These are phyloP conservation scores for Aix galericulata DNA, from an alignment of 2,113 vertebrate genomes.

Conservation along the genomic window DNA sequence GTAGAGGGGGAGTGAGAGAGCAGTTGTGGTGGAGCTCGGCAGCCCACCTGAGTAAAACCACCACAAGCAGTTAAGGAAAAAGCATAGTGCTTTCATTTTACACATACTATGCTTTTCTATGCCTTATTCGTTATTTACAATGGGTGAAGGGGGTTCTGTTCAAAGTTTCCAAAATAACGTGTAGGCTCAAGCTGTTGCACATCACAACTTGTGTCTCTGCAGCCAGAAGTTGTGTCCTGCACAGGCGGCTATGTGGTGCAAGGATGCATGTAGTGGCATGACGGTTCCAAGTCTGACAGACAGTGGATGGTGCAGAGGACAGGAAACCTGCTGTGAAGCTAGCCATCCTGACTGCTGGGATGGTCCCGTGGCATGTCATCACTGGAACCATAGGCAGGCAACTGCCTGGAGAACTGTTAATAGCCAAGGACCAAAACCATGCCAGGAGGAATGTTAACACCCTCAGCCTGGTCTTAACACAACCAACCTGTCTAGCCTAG, in stretches of 20 bases:
- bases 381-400: background rate
- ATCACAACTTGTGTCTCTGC: fast-evolving
- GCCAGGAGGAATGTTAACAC: background rate
- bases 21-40: too few relatives aligned
- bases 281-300: background rate
- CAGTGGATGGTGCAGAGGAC: fast-evolving
- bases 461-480: background rate
- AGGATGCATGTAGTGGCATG: background rate
- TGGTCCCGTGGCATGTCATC: background rate
- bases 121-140: background rate
- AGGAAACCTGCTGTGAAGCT: background rate
- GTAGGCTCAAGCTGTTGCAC: background rate
- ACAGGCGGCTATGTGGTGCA: fast-evolving
- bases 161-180: background rate
- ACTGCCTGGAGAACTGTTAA: background rate
- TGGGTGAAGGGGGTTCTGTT: fast-evolving
- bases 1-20: too few relatives aligned
- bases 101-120: background rate
- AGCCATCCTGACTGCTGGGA: background rate
- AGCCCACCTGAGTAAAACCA: too few relatives aligned
- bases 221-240: background rate
- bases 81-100: background rate
- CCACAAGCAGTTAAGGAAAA: background rate
- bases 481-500: background rate
- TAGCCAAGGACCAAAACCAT: background rate